Base-by-base conservation (phyloP, 2,888 invertebrate species). In the Dolichomitus sp. region DNA sequence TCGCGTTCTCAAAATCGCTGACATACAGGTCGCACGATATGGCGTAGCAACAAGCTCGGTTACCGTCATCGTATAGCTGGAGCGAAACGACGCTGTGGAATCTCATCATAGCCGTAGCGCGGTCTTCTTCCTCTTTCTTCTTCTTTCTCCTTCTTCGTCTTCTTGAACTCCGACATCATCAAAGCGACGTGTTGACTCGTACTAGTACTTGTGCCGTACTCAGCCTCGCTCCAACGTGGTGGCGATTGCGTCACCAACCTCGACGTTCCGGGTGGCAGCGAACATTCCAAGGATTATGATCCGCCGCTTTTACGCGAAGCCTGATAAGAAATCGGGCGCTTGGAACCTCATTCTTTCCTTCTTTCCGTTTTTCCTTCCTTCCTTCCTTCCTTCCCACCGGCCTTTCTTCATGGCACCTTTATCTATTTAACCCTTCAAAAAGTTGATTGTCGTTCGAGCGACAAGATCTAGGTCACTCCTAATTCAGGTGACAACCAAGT, bases 231-330 rank as follows among this genome's bases (percentile, higher is more conserved):
- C 57, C 54, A 30, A 42, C 45, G 68, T 65, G 69, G 48, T 80
- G 77, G 69, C 77, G 66, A 82, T 86, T 84, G 81, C 85, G 79
- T 84, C 82, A 84, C 61, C 78, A 6, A 70, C 72, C 45, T 45
- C 69, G 78, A 77, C 73, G 86, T 77, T 83, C 77, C 78, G 40
- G 40, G 61, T 40, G 70, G 79, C 85, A 85, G 84, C 80, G 85
- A 86, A 83, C 82, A 84, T 86, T 84, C 85, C 85, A 69, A 85
- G 83, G 80, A 78, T 83, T 84, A 82, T 76, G 82, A 76, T 79
- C 82, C 80, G 19, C 3, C 52, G 52, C 52, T 19, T 79, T 77
- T 83, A 23, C 73, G 63, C 70, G 63, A 69, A 77, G 80, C 74
- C 68, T 63, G 78, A 78, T 79, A 70, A 84, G 78, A 84, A 78